phyloP scores from a whole-genome alignment of 2,113 vertebrate species.

The Murina feae region DNA sequence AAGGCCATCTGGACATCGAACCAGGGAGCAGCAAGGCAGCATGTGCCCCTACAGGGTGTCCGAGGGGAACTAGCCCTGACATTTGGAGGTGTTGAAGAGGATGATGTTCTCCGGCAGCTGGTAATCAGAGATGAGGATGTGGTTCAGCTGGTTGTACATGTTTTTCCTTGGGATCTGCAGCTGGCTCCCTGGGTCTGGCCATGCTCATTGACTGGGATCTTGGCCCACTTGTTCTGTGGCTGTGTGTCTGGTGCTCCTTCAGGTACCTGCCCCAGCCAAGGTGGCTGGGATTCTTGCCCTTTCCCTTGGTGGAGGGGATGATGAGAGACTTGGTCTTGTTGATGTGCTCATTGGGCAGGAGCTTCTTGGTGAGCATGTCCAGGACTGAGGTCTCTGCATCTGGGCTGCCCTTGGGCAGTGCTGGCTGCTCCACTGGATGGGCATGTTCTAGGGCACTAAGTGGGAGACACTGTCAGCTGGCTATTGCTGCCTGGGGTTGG shows the following conservation, averaged over 20 bases:
- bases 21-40: slow-evolving; percentile 90
- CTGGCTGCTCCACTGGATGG: too few relatives aligned
- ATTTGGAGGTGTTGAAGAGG: slow-evolving; percentile 94
- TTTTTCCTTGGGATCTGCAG: slow-evolving; percentile 98
- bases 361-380: too few relatives aligned
- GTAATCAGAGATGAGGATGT: slow-evolving; percentile 92
- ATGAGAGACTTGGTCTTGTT: slow-evolving; percentile 95
- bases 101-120: slow-evolving; percentile 96
- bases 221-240: slow-evolving; percentile 91
- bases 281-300: slow-evolving; percentile 89
- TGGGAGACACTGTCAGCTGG: too few relatives aligned
- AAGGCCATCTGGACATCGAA: slow-evolving; percentile 94
- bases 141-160: slow-evolving; percentile 95
- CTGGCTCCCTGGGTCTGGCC: slow-evolving; percentile 91
- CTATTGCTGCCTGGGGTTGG: too few relatives aligned
- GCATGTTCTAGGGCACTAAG: too few relatives aligned
- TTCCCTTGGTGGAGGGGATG: slow-evolving; percentile 92
- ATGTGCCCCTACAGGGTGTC: slow-evolving; percentile 90
- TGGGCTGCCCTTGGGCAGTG: too few relatives aligned
- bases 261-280: slow-evolving; percentile 93
- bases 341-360: slow-evolving; percentile 89
- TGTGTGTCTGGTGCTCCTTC: slow-evolving; percentile 93
- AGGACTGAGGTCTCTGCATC: background rate
- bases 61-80: slow-evolving; percentile 96
- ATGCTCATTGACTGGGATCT: slow-evolving; percentile 95